Percentiles rank a stretch among this genome's conserved stretches.
Conservation (phyloP, 2,113 vertebrate genomes). For the Riparia riparia region DNA sequence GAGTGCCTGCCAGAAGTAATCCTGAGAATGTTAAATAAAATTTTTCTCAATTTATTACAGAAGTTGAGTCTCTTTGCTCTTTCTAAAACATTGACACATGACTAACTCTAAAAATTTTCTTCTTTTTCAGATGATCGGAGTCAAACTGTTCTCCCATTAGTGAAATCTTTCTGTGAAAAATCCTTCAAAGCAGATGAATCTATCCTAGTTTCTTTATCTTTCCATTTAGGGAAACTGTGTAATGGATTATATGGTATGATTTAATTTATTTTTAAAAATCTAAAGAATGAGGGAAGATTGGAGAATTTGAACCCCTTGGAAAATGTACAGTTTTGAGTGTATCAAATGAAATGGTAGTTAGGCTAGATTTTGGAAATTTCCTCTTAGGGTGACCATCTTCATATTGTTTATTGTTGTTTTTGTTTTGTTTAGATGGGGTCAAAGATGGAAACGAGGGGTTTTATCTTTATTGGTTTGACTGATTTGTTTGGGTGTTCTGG, state of each 20-base stretch:
- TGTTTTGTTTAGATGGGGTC: not conserved
- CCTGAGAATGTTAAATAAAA: not conserved
- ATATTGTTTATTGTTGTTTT: not conserved
- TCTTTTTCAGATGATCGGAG: slow-evolving; percentile 86
- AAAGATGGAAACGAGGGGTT: not conserved
- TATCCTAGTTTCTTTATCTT: slow-evolving; percentile 88
- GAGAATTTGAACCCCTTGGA: not conserved
- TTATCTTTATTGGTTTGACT: not conserved
- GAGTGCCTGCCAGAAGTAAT: not conserved
- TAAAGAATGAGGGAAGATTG: not conserved
- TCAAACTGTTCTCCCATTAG: slow-evolving; percentile 87
- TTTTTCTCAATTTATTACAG: not conserved
- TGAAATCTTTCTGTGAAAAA: slow-evolving; percentile 91
- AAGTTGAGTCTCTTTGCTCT: not conserved
- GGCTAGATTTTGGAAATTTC: not conserved
- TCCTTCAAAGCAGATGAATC: slow-evolving; percentile 91
- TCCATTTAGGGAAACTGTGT: slow-evolving; percentile 92
- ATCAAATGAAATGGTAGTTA: not conserved
- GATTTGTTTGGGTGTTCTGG: not conserved
- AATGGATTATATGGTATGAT: slow-evolving; percentile 89
- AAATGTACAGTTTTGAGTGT: not conserved
- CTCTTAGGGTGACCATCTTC: not conserved
- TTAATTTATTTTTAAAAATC: not conserved
- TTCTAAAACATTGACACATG: not conserved
- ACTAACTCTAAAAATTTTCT: not conserved